phyloP scores from a whole-genome alignment of 1,140 invertebrate species.

The Drosophila pandora region DNA sequence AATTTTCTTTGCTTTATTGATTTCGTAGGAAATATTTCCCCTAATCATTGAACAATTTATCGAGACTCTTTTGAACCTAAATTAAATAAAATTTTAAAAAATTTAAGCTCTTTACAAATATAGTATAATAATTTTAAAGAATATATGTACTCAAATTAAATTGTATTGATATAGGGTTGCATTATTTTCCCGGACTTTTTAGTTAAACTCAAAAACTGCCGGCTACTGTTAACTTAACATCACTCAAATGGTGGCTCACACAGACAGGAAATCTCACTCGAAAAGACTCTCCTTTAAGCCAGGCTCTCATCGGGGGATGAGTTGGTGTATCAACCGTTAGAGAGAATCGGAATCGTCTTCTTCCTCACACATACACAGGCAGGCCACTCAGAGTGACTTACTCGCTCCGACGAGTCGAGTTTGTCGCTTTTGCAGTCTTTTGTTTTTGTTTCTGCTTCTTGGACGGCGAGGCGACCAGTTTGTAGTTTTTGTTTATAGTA shows the following conservation, averaged over 20 bases:
- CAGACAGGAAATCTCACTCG: constrained; percentile 15
- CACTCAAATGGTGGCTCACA: constrained; percentile 50
- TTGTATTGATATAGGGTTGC: too few species aligned
- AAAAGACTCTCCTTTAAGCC: constrained; percentile 2
- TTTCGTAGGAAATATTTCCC: too few species aligned
- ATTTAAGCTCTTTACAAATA: too few species aligned
- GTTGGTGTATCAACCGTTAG: constrained; percentile 69
- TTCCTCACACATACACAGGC: constrained; percentile 32
- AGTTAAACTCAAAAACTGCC: background rate
- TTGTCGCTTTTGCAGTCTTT: constrained; percentile 58
- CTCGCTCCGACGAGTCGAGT: constrained; percentile 26
- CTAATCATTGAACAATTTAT: too few species aligned
- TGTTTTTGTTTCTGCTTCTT: constrained; percentile 52
- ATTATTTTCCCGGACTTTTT: background rate
- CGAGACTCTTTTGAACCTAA: too few species aligned
- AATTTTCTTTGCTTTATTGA: too few species aligned
- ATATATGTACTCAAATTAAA: background rate
- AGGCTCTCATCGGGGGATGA: constrained; percentile 15
- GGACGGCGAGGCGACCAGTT: constrained; percentile 57
- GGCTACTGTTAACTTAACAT: constrained; percentile 53
- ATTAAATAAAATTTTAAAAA: too few species aligned
- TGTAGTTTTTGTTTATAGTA: constrained; percentile 77
- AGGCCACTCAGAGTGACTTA: background rate
- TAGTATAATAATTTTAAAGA: too few species aligned
- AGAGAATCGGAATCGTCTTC: constrained; percentile 56